Evolutionary conservation across 2,797 vertebrate species (phyloP).

Genomic region (Tragelaphus oryx): DNA sequence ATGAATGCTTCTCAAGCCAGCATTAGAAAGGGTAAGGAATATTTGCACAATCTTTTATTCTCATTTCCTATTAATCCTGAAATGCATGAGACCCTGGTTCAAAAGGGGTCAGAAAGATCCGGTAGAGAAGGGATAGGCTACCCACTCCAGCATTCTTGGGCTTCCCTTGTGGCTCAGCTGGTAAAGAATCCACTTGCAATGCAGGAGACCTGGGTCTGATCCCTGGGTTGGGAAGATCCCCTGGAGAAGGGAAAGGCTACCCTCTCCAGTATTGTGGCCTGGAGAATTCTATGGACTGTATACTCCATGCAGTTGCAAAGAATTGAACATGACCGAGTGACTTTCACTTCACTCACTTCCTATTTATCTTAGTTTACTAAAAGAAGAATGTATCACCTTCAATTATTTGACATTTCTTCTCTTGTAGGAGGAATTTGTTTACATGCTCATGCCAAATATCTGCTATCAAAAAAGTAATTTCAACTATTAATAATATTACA

Average conservation of each 20-base stretch:
- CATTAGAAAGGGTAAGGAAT: not conserved
- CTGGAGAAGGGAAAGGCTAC: not conserved
- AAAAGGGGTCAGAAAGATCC: not conserved
- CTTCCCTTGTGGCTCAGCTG: not conserved
- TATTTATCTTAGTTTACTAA: not conserved
- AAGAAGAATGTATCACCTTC: not conserved
- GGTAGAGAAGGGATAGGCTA: not conserved
- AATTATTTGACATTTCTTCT: constrained; percentile 44
- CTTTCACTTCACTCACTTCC: not conserved
- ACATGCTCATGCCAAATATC: not conserved
- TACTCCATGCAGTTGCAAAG: not conserved
- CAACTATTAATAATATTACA: not conserved
- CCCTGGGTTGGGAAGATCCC: not conserved
- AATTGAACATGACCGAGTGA: not conserved
- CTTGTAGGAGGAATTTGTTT: not conserved
- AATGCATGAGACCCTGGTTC: not conserved
- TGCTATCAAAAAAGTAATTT: constrained; percentile 22
- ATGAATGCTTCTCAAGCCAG: not conserved
- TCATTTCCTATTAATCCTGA: not conserved
- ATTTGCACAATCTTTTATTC: not conserved
- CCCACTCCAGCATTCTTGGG: not conserved
- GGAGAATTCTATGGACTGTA: not conserved
- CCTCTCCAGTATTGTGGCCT: not conserved
- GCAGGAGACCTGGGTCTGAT: not conserved
- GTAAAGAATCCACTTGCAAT: not conserved